Evolutionary conservation across 2,113 vertebrate genomes (phyloP).

Genomic region (Syngnathus scovelli): DNA sequence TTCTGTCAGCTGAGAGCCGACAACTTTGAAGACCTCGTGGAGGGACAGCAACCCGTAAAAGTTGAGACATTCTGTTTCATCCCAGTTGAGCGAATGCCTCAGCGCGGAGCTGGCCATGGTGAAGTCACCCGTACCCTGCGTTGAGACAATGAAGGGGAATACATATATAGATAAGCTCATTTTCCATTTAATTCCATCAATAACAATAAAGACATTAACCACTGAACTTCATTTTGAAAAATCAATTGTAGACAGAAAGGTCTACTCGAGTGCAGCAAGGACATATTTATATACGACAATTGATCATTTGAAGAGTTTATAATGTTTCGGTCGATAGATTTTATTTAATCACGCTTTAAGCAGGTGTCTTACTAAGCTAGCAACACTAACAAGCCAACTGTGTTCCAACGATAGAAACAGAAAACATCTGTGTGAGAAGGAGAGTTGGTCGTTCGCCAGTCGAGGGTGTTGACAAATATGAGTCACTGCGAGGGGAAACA

Average conservation of each 20-base stretch:
- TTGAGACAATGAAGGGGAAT: slow-evolving; percentile 9
- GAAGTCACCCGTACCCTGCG: slow-evolving; percentile 15
- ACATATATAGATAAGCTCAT: too few species aligned
- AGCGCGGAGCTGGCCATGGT: slow-evolving; percentile 58
- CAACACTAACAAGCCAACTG: not conserved
- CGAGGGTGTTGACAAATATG: not conserved
- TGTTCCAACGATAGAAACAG: not conserved
- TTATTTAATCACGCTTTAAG: too few species aligned
- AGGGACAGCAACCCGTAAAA: slow-evolving; percentile 86
- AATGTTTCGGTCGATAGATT: too few species aligned
- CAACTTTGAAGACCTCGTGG: slow-evolving; percentile 81
- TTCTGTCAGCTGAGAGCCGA: slow-evolving; percentile 82
- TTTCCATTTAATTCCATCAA: too few species aligned
- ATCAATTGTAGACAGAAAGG: too few species aligned
- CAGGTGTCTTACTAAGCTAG: not conserved
- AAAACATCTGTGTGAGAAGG: not conserved
- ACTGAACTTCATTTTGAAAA: too few species aligned
- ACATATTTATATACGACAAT: too few species aligned
- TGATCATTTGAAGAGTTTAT: too few species aligned
- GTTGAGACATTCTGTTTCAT: slow-evolving; percentile 81
- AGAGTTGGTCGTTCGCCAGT: not conserved
- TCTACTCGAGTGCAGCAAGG: too few species aligned
- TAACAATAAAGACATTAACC: too few species aligned
- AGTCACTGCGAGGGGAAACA: not conserved
- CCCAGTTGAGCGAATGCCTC: slow-evolving; percentile 71